These are phyloP conservation scores for Passer montanus DNA, from an alignment of 2,113 vertebrate genomes.

Conservation along the genomic window DNA sequence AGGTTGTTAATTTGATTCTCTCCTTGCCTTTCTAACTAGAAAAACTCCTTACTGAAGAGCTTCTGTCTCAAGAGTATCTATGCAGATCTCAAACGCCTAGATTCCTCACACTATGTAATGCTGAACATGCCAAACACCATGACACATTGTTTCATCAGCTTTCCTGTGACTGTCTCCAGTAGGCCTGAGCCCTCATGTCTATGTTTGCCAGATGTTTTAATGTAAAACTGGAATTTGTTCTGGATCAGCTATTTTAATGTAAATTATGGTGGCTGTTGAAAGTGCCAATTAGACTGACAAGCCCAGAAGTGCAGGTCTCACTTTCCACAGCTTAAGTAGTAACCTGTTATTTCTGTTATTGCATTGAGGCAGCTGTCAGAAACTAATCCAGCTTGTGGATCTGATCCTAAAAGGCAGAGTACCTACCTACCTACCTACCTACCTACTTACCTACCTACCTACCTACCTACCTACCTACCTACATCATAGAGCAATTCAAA, in stretches of 20 bases:
- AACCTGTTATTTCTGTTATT: background rate
- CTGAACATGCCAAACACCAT: background rate
- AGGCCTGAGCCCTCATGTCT: background rate
- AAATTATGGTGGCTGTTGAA: background rate
- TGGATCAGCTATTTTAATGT: background rate
- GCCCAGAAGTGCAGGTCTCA: background rate
- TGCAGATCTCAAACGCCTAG: background rate
- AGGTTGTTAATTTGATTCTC: background rate
- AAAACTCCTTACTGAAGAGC: background rate
- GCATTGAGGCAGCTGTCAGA: background rate
- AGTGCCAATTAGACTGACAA: background rate
- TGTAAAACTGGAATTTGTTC: background rate
- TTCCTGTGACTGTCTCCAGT: background rate
- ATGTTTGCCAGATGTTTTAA: background rate
- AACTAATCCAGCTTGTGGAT: background rate
- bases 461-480: too few species aligned
- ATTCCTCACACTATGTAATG: rapidly evolving
- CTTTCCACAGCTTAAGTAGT: background rate
- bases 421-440: background rate
- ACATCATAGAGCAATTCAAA: background rate
- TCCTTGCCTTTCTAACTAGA: background rate
- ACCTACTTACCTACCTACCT: too few species aligned
- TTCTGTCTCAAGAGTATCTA: background rate
- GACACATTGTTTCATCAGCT: background rate
- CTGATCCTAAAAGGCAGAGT: background rate